phyloP scores from a whole-genome alignment of 2,113 vertebrate species.

The Bambusicola thoracicus region DNA sequence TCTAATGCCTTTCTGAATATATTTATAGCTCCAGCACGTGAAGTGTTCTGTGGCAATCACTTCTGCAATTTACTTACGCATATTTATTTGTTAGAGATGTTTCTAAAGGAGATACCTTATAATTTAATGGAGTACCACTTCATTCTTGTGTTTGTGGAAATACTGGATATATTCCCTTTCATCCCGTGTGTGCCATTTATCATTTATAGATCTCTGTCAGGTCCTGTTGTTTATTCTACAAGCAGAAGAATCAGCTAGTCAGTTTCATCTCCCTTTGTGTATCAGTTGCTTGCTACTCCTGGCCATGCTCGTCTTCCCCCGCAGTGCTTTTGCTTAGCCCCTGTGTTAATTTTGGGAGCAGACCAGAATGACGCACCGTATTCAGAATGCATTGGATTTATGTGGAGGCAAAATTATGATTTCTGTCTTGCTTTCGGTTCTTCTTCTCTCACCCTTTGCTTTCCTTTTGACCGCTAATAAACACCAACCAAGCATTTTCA shows the following conservation, averaged over 20 bases:
- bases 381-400: not conserved
- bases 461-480: not conserved
- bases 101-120: constrained; percentile 41
- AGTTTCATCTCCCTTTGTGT: not conserved
- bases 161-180: not conserved
- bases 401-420: not conserved
- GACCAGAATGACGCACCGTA: rapidly evolving
- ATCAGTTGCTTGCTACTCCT: not conserved
- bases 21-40: not conserved
- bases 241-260: not conserved
- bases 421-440: not conserved
- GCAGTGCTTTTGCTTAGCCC: not conserved
- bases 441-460: not conserved
- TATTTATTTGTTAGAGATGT: constrained; percentile 31
- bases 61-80: constrained; percentile 5
- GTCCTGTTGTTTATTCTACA: not conserved
- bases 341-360: not conserved
- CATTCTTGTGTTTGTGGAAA: constrained; percentile 3
- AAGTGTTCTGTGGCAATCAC: not conserved
- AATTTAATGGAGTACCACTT: constrained; percentile 34
- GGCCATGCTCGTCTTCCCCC: not conserved
- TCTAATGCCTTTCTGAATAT: not conserved
- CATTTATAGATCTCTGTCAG: not conserved
- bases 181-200: not conserved
- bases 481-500: not conserved